These are phyloP conservation scores for Hippopotamus amphibius DNA, from an alignment of 2,113 vertebrate species.

Conservation along the genomic window DNA sequence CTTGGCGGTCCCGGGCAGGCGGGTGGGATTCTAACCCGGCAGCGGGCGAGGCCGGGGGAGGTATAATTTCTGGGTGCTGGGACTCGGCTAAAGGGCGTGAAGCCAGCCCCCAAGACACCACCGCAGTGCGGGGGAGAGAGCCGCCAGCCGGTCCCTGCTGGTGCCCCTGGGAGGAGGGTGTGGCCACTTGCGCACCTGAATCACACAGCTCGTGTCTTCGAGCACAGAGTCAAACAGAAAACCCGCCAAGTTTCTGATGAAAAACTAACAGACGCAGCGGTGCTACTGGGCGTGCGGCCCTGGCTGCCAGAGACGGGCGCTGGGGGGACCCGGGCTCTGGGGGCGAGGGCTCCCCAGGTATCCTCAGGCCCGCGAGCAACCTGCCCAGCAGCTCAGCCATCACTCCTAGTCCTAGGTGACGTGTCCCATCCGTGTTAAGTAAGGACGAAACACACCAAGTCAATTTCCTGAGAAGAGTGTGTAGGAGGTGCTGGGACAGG, in stretches of 20 bases:
- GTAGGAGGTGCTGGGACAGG: neutral
- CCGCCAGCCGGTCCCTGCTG: too few species aligned
- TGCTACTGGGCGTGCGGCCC: rapidly evolving
- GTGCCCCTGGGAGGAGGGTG: neutral
- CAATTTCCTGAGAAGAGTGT: neutral
- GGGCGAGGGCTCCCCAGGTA: neutral
- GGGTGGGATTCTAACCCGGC: too few species aligned
- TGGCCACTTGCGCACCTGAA: neutral
- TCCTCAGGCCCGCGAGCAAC: neutral
- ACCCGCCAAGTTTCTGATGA: neutral
- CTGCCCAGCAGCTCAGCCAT: neutral
- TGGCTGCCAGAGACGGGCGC: neutral
- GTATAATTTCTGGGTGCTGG: neutral
- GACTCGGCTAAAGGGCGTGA: neutral
- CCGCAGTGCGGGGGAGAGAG: too few species aligned
- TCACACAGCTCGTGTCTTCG: neutral
- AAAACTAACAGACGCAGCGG: neutral
- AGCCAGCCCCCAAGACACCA: neutral
- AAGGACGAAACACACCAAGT: neutral
- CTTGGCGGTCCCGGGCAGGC: neutral
- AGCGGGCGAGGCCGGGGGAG: neutral
- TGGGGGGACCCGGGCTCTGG: neutral
- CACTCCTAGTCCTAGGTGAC: neutral
- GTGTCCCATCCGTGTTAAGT: neutral
- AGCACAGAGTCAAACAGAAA: neutral